phyloP scores from a whole-genome alignment of 2,888 invertebrate species.

The Cosmorhoe ocellata region DNA sequence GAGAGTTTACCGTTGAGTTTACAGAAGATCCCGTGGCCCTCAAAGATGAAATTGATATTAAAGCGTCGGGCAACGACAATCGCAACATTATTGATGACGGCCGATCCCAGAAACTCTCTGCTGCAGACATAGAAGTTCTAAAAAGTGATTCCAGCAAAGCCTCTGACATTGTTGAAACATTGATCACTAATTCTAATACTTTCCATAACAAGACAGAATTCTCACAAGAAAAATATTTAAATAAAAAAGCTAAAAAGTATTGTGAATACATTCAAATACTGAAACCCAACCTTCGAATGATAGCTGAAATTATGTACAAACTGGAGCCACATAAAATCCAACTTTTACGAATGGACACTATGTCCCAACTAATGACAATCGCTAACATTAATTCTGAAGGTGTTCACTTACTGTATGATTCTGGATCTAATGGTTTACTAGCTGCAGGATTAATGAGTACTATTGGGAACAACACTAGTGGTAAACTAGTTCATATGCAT shows the following conservation, averaged over 20 bases:
- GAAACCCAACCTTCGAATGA: slow-evolving; percentile 90
- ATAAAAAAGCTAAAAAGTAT: slow-evolving; percentile 97
- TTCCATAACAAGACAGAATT: slow-evolving; percentile 95
- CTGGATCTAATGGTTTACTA: slow-evolving; percentile 92
- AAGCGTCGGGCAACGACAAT: slow-evolving; percentile 90
- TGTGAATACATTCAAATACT: slow-evolving; percentile 91
- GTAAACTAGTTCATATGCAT: slow-evolving; percentile 88
- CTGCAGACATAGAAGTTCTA: slow-evolving; percentile 91
- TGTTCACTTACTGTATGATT: slow-evolving; percentile 92
- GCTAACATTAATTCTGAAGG: slow-evolving; percentile 91
- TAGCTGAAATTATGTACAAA: slow-evolving; percentile 92
- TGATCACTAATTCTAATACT: slow-evolving; percentile 95
- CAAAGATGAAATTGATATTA: slow-evolving; percentile 84
- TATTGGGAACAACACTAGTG: slow-evolving; percentile 85
- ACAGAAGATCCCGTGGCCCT: slow-evolving; percentile 73
- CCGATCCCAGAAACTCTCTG: slow-evolving; percentile 90
- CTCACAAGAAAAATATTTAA: slow-evolving; percentile 96
- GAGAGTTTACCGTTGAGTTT: slow-evolving; percentile 80
- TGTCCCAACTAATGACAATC: slow-evolving; percentile 93
- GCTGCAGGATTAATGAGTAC: slow-evolving; percentile 91
- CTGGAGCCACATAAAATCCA: slow-evolving; percentile 89
- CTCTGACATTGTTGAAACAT: slow-evolving; percentile 91
- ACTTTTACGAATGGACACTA: slow-evolving; percentile 91
- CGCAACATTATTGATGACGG: slow-evolving; percentile 90
- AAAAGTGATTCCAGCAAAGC: slow-evolving; percentile 90